Conservation (phyloP, 2,797 vertebrate species). For the Onychomys leucogaster region DNA sequence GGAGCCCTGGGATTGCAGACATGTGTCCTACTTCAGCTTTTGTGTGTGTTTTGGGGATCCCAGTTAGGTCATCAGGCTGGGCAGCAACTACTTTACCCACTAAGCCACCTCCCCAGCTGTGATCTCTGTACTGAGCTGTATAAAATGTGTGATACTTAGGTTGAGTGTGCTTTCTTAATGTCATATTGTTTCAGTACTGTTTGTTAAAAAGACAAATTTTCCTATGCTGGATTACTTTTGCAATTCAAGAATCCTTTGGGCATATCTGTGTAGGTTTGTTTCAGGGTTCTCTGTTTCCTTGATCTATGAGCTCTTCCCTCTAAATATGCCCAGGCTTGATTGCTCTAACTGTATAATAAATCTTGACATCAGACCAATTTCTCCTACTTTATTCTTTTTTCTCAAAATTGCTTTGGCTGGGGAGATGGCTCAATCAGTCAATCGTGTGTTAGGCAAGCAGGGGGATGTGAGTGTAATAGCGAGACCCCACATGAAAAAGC, state of each 20-base stretch:
- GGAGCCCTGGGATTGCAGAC: background rate
- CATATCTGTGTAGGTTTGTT: background rate
- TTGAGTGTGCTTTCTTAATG: background rate
- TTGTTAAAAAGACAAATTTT: background rate
- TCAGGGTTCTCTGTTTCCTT: background rate
- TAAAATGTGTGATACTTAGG: background rate
- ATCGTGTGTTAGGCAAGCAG: background rate
- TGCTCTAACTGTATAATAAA: background rate
- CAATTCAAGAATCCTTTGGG: background rate
- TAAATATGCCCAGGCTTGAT: background rate
- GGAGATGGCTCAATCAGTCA: background rate
- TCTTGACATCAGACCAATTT: background rate
- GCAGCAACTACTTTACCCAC: background rate
- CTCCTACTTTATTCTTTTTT: conserved; percentile 9
- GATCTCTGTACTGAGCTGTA: background rate
- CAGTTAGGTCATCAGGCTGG: background rate
- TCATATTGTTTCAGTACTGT: background rate
- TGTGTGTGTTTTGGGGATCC: background rate
- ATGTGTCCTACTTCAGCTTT: too few species aligned
- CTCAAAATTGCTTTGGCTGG: background rate
- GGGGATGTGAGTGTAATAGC: background rate
- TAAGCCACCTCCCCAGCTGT: background rate
- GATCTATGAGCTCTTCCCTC: background rate
- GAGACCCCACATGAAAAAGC: background rate
- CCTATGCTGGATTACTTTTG: background rate